phyloP scores from a whole-genome alignment of 2,888 invertebrate genomes.

The Brenthis daphne region DNA sequence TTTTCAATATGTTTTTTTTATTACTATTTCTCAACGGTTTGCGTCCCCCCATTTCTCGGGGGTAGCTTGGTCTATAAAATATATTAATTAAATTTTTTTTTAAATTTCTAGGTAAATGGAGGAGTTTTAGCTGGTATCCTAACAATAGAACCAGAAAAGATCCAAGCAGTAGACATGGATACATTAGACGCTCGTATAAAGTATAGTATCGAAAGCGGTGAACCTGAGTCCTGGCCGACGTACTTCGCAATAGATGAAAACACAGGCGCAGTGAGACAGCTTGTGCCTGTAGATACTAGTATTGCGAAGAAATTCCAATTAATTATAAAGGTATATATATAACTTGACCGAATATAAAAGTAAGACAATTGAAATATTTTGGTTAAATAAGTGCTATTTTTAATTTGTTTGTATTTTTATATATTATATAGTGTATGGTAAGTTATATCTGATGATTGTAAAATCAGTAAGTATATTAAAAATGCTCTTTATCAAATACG shows the following conservation, averaged over 20 bases:
- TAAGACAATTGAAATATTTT: too few species aligned
- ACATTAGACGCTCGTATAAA: slow-evolving; percentile 91
- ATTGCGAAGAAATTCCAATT: slow-evolving; percentile 90
- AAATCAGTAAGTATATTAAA: too few species aligned
- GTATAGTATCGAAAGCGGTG: slow-evolving; percentile 91
- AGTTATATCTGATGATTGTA: too few species aligned
- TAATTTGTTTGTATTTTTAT: too few species aligned
- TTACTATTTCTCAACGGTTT: too few species aligned
- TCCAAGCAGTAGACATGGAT: slow-evolving; percentile 95
- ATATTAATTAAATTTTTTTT: background rate
- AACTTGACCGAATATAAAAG: too few species aligned
- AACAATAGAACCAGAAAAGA: slow-evolving; percentile 92
- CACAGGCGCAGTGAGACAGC: slow-evolving; percentile 91
- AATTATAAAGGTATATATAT: slow-evolving; percentile 86
- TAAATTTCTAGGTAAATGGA: slow-evolving; percentile 85
- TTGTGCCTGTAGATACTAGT: slow-evolving; percentile 90
- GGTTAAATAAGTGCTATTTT: too few species aligned
- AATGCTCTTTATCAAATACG: too few species aligned
- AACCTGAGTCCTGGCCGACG: slow-evolving; percentile 88
- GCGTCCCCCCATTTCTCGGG: too few species aligned
- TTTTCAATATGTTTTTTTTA: too few species aligned
- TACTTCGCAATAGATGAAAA: slow-evolving; percentile 92
- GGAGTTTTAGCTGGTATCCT: slow-evolving; percentile 92
- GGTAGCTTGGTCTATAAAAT: background rate
- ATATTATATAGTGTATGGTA: too few species aligned